These are phyloP conservation scores for Myotis myotis DNA, from an alignment of 2,797 vertebrate species.

Conservation along the genomic window DNA sequence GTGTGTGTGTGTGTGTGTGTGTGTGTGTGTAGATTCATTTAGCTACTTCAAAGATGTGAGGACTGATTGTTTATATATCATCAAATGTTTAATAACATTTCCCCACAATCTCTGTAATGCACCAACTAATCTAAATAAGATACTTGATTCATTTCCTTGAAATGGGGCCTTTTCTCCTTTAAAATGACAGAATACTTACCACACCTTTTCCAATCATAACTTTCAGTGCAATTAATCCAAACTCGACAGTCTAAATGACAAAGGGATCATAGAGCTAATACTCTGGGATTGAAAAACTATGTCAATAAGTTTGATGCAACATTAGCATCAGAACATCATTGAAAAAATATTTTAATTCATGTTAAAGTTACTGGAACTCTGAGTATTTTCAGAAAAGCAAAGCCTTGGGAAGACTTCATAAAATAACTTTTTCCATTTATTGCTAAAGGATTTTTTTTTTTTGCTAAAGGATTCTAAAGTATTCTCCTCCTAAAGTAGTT, in stretches of 20 bases:
- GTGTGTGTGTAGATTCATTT: constrained; percentile 11
- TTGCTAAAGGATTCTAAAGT: constrained; percentile 48
- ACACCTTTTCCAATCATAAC: background rate
- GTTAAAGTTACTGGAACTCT: constrained; percentile 45
- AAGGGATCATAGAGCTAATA: background rate
- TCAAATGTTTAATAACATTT: constrained; percentile 11
- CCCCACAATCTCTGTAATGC: background rate
- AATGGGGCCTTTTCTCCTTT: background rate
- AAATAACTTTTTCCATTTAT: constrained; percentile 47
- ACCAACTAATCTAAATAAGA: background rate
- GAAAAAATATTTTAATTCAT: constrained; percentile 22
- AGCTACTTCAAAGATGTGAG: background rate
- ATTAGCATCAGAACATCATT: constrained; percentile 37
- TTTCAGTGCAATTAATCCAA: background rate
- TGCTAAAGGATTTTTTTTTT: constrained; percentile 7
- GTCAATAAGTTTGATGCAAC: constrained; percentile 4
- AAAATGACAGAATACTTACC: background rate
- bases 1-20: background rate
- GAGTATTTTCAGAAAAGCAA: constrained; percentile 54
- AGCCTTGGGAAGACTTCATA: constrained; percentile 30
- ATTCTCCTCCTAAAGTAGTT: constrained; percentile 10
- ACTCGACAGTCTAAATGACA: background rate
- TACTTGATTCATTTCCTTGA: background rate
- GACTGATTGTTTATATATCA: background rate
- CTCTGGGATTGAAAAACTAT: constrained; percentile 4